phyloP scores from a whole-genome alignment of 2,113 vertebrate genomes.

The Embiotoca jacksoni region DNA sequence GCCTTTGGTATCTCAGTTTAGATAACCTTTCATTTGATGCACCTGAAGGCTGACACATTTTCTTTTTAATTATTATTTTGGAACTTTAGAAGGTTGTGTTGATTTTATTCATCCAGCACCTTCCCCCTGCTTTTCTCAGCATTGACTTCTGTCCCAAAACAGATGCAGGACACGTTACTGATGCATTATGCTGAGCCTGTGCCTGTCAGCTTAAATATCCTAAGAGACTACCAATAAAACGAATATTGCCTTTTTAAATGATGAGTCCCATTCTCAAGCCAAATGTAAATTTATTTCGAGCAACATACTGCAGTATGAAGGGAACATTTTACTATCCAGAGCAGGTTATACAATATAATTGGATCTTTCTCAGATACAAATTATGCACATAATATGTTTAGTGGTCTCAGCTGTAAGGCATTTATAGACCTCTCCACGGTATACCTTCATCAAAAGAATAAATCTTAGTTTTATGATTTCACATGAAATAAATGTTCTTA shows the following conservation, averaged over 20 bases:
- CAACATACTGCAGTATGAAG: slow-evolving; percentile 1
- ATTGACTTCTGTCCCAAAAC: slow-evolving; percentile 12
- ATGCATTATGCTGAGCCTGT: slow-evolving; percentile 19
- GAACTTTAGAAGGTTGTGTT: neutral
- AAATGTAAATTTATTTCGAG: slow-evolving; percentile 25
- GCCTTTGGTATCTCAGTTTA: slow-evolving; percentile 37
- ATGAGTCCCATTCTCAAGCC: slow-evolving; percentile 2
- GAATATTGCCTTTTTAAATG: slow-evolving; percentile 18
- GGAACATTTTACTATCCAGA: neutral
- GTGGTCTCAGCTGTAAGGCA: neutral
- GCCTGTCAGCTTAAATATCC: slow-evolving; percentile 27
- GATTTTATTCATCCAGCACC: slow-evolving; percentile 1
- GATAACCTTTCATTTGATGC: slow-evolving; percentile 24
- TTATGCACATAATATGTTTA: slow-evolving; percentile 1
- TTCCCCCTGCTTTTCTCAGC: slow-evolving; percentile 1
- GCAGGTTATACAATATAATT: slow-evolving; percentile 11
- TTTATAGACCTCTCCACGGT: neutral
- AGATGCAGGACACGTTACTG: slow-evolving; percentile 15
- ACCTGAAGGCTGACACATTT: slow-evolving; percentile 25
- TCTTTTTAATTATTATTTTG: neutral
- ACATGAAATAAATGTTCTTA: neutral
- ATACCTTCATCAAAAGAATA: neutral
- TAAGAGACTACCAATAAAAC: slow-evolving; percentile 14
- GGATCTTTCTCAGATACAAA: slow-evolving; percentile 8
- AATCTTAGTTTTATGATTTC: neutral